A percentile compares a stretch with the other conserved stretches of the same genome.
Conservation (phyloP, 2,113 vertebrate species). For the Tychaedon coryphoeus region DNA sequence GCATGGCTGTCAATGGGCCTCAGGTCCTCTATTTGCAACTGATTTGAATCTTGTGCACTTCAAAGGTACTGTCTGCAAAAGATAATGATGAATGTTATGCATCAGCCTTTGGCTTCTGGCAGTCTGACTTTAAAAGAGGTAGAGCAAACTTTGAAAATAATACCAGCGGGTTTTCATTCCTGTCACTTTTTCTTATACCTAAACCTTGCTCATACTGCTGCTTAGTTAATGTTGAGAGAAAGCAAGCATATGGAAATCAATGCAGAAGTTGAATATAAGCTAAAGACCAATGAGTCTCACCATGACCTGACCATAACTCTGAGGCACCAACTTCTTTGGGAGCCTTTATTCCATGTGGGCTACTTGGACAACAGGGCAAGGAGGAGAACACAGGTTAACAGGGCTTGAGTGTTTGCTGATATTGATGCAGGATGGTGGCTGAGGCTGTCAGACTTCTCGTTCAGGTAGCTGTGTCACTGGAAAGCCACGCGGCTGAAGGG, state of each 20-base stretch:
- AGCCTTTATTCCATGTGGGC: background rate
- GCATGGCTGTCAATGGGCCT: background rate
- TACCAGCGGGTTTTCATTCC: background rate
- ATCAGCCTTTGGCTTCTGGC: conserved; percentile 6
- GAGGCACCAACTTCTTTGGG: background rate
- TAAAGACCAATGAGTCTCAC: background rate
- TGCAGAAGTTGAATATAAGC: background rate
- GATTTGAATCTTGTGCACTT: conserved; percentile 52
- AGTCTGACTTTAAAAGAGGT: conserved; percentile 2
- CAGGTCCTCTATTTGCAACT: conserved; percentile 9
- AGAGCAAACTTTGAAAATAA: conserved; percentile 2
- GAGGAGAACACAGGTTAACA: background rate
- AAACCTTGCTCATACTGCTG: background rate
- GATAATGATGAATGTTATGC: conserved; percentile 7
- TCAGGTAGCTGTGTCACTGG: background rate
- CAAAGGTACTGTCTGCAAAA: conserved; percentile 31
- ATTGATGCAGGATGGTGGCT: background rate
- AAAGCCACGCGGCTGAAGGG: background rate
- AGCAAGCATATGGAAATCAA: background rate
- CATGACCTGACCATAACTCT: background rate
- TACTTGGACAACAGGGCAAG: background rate
- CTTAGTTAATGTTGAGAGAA: background rate
- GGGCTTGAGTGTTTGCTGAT: background rate
- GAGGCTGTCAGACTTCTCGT: background rate
- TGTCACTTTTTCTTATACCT: background rate